These are phyloP conservation scores for Gymnogyps californianus DNA, from an alignment of 2,113 vertebrate genomes.

Conservation along the genomic window DNA sequence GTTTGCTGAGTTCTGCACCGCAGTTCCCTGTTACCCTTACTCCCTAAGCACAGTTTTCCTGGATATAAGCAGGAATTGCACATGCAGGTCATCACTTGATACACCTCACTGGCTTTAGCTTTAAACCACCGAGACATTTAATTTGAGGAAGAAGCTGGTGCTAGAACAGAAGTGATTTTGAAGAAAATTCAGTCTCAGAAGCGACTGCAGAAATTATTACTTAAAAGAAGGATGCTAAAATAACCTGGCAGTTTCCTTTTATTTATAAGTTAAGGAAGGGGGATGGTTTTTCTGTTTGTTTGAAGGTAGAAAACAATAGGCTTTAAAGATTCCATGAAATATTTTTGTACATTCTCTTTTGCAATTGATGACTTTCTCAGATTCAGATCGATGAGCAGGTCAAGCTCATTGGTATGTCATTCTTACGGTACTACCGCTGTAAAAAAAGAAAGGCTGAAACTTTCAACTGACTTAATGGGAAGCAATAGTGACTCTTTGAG, in stretches of 20 bases:
- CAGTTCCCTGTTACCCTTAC: background rate
- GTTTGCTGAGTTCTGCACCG: background rate
- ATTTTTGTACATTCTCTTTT: background rate
- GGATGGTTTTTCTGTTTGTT: background rate
- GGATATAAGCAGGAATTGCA: background rate
- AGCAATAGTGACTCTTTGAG: background rate
- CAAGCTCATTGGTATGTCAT: background rate
- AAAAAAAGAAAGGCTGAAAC: background rate
- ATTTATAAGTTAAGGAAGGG: background rate
- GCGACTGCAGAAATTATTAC: accelerated
- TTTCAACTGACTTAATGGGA: background rate
- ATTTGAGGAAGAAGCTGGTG: background rate
- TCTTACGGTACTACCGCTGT: background rate
- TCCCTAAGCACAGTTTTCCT: background rate
- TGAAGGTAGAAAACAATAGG: background rate
- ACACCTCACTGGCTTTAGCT: background rate
- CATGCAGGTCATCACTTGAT: background rate
- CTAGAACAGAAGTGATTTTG: background rate
- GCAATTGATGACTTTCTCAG: background rate
- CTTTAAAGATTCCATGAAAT: background rate
- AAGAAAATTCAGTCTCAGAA: background rate
- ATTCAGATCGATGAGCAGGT: background rate
- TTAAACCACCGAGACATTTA: background rate
- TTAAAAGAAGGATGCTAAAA: background rate
- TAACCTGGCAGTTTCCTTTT: background rate